Base-by-base conservation (phyloP, 2,113 vertebrate genomes). In the Blennius ocellaris region DNA sequence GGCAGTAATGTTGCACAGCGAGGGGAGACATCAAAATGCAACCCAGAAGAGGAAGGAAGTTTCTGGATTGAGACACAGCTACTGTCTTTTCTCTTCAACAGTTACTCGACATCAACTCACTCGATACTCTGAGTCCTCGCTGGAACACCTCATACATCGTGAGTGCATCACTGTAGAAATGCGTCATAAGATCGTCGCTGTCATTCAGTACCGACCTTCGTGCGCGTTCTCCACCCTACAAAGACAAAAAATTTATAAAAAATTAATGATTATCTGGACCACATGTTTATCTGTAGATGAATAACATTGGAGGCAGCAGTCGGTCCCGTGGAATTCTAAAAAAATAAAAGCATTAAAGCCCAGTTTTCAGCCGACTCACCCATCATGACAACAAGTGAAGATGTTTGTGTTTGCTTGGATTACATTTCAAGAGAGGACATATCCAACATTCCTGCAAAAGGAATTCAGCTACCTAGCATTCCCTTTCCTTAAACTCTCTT, bases 61-160 rank as follows among this genome's bases (percentile, higher is more conserved):
- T 30, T 30, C 21, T 30, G 21, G 21, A 30, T 30, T 30, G 21
- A 30, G 21, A 30, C 21, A 30, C 21, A 30, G 21, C 21, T 30
- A 30, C 21, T 30, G 5, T 11, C 14, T 9, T 15, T 44, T 3
- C 30, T 8, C 5, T 38, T 37, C 5, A 12, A 6, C 21, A 6
- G 11, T 17, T n/a, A 10, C 0, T 50, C 48, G 11, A 9, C 14
- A 43, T 7, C 1, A 9, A 89, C 97, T 96, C 93, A 99, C 98
- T 94, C 81, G 98, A 99, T 65, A 96, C 89, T 40, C 93, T 79
- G 21, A 97, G 7, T 8, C 98, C 98, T 82, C 97, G 94, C 41
- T 90, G 93, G 86, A 99, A 97, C 36, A 94, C 62, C 17, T 99
- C 95, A 16, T 99, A 98, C 30, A 76, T 54, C 0, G 98, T 99